phyloP scores from a whole-genome alignment of 1,140 invertebrate genomes.

The Cyclargus thomasi region DNA sequence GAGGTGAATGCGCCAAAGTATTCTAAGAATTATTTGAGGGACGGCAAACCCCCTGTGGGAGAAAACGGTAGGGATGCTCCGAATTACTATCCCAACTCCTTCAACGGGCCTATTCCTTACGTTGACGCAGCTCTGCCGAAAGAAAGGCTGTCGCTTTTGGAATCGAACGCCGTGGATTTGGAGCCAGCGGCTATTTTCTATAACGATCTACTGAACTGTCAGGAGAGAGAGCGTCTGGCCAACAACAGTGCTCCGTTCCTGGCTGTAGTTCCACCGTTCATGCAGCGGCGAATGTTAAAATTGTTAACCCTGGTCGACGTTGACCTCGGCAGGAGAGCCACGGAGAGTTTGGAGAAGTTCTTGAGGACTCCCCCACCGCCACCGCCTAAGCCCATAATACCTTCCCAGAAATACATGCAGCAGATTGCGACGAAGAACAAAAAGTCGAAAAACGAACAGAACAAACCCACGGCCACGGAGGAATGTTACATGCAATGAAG shows the following conservation, averaged over 20 bases:
- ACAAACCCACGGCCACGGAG: neutral
- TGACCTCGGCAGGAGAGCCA: slow-evolving; percentile 33
- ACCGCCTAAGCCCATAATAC: slow-evolving; percentile 27
- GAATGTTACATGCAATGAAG: neutral
- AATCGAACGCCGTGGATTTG: slow-evolving; percentile 45
- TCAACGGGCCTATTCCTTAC: slow-evolving; percentile 80
- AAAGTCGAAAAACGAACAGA: neutral
- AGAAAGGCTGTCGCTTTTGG: slow-evolving; percentile 29
- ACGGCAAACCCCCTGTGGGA: slow-evolving; percentile 82
- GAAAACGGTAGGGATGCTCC: slow-evolving; percentile 85
- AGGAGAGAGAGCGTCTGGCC: slow-evolving; percentile 38
- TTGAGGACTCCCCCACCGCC: slow-evolving; percentile 26
- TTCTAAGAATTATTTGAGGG: slow-evolving; percentile 79
- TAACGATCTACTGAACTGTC: slow-evolving; percentile 34
- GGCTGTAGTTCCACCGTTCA: slow-evolving; percentile 25
- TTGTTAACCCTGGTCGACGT: slow-evolving; percentile 32
- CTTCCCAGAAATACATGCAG: neutral
- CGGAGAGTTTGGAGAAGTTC: slow-evolving; percentile 14
- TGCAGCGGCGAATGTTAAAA: slow-evolving; percentile 29
- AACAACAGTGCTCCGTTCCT: slow-evolving; percentile 33
- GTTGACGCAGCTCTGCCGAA: slow-evolving; percentile 40
- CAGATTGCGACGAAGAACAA: neutral
- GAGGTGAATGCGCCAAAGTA: slow-evolving; percentile 91
- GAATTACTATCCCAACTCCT: slow-evolving; percentile 96
- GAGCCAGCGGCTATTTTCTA: slow-evolving; percentile 42